Percentiles rank a stretch among this genome's conserved stretches.
These are phyloP conservation scores for Pelosia muscerda DNA, from an alignment of 2,888 invertebrate genomes.

Conservation along the genomic window DNA sequence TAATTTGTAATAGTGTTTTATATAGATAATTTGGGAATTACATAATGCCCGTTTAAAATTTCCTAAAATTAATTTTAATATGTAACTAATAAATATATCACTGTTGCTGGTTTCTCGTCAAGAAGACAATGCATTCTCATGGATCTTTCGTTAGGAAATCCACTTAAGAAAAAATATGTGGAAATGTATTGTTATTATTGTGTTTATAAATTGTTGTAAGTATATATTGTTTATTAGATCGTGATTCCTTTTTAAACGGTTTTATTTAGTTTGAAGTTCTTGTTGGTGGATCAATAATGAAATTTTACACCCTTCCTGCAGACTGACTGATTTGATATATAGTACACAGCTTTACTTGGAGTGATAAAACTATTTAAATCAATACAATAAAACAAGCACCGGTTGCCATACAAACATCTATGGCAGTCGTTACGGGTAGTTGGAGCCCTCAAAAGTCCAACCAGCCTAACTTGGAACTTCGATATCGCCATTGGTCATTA, in stretches of 20 bases:
- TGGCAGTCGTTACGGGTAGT: too few species aligned
- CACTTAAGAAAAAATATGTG: constrained; percentile 12
- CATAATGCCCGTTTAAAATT: not conserved
- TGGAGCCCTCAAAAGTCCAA: too few species aligned
- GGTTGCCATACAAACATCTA: too few species aligned
- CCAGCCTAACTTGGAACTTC: too few species aligned
- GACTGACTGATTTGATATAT: too few species aligned
- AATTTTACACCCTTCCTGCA: too few species aligned
- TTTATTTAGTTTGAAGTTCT: too few species aligned
- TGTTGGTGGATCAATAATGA: too few species aligned
- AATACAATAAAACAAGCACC: too few species aligned
- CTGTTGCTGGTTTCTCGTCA: not conserved
- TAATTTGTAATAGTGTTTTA: not conserved
- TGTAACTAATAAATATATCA: not conserved
- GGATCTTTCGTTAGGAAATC: not conserved
- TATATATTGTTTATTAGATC: not conserved
- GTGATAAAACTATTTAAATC: too few species aligned
- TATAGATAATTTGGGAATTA: not conserved
- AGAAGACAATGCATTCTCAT: not conserved
- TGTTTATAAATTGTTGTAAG: constrained; percentile 19
- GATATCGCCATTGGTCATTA: too few species aligned
- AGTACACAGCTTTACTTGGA: too few species aligned
- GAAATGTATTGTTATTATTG: constrained; percentile 3
- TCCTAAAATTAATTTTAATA: not conserved
- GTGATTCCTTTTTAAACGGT: not conserved